A percentile compares a stretch with the other conserved stretches of the same genome.
Evolutionary conservation across 2,113 vertebrate genomes (phyloP).

Genomic region (Paralichthys olivaceus): DNA sequence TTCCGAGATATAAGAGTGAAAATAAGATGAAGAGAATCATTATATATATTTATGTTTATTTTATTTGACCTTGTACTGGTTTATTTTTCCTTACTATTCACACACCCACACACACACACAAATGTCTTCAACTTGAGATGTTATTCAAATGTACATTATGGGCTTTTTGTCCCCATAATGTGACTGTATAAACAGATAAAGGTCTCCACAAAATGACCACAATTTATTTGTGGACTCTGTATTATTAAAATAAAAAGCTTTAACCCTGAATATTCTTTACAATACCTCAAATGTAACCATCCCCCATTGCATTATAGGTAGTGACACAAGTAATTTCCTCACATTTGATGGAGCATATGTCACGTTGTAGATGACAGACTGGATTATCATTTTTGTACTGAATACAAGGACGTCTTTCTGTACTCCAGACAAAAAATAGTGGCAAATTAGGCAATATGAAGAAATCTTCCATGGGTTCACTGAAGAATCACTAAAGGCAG

Average conservation of each 20-base stretch:
- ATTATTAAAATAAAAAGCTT: no score
- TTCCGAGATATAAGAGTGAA: constrained; percentile 1
- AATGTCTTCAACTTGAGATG: no score
- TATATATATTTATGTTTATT: not conserved
- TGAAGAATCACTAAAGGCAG: constrained; percentile 44
- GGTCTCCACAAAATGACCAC: no score
- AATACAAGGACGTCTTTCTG: not conserved
- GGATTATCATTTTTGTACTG: no score
- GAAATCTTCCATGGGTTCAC: constrained; percentile 11
- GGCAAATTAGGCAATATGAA: constrained; percentile 2
- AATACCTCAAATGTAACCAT: not conserved
- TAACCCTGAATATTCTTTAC: no score
- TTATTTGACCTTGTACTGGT: not conserved
- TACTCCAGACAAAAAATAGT: constrained; percentile 1
- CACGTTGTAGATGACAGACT: not conserved
- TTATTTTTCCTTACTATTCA: not conserved
- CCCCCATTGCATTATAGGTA: not conserved
- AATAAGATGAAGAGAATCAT: not conserved
- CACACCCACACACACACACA: no score
- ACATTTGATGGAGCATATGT: no score
- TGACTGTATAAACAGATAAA: no score
- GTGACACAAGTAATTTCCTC: not conserved
- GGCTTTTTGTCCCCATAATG: no score
- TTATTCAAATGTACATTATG: no score
- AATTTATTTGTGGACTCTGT: no score